Conservation (phyloP, 37 sponge, comb jelly and placozoan genomes). For the Agelas oroides region DNA sequence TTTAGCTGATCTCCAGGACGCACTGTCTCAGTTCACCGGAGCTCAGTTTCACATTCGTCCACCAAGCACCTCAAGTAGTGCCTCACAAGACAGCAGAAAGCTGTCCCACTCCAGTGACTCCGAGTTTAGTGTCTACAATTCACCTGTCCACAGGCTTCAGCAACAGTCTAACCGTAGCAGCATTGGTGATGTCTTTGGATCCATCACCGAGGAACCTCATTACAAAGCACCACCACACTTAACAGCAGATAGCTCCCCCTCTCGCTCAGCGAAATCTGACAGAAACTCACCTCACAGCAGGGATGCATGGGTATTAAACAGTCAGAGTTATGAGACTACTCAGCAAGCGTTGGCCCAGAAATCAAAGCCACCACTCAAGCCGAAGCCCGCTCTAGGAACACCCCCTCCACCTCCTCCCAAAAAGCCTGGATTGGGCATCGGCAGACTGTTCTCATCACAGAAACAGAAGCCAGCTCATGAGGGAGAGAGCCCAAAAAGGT, state of each 20-base stretch:
- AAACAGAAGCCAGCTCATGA: too few species aligned
- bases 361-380: too few species aligned
- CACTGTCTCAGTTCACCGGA: slow-evolving; percentile 54
- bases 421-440: too few species aligned
- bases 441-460: too few species aligned
- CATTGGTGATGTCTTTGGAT: too few species aligned
- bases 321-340: not conserved
- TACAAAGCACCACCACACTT: too few species aligned
- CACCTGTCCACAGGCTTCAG: not conserved
- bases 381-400: too few species aligned
- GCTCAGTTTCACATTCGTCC: slow-evolving; percentile 23
- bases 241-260: not conserved
- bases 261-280: not conserved
- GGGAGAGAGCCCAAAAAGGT: too few species aligned
- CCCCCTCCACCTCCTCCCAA: too few species aligned
- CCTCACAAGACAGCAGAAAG: not conserved
- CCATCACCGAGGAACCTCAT: too few species aligned
- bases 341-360: not conserved
- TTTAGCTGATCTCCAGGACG: not conserved
- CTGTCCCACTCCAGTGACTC: not conserved
- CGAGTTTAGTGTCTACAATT: not conserved
- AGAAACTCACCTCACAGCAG: not conserved
- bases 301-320: not conserved
- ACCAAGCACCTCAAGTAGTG: not conserved
- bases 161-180: not conserved